These are phyloP conservation scores for Hafferia zeledoni DNA, from an alignment of 2,797 vertebrate genomes.

Conservation along the genomic window DNA sequence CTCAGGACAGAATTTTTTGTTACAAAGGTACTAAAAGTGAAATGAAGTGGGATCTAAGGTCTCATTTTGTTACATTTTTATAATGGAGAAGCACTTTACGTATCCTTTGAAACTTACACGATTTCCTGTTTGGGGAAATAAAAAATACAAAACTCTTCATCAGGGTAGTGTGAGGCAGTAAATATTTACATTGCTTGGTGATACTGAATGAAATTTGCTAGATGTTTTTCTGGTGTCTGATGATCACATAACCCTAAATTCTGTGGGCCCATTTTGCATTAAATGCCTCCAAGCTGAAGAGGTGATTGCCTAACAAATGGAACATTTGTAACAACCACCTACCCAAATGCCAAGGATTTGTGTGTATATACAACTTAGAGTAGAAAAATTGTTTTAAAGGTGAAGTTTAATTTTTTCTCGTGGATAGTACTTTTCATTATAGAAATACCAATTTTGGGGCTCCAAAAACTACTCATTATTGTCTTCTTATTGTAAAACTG, in stretches of 20 bases:
- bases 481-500: background rate
- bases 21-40: accelerated
- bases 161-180: background rate
- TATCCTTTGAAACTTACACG: background rate
- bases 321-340: background rate
- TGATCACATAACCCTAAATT: background rate
- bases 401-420: background rate
- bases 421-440: background rate
- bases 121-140: background rate
- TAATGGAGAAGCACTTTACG: accelerated
- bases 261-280: background rate
- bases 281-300: background rate
- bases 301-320: background rate
- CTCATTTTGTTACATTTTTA: accelerated
- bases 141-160: background rate
- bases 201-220: background rate
- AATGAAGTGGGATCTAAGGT: background rate
- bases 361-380: background rate
- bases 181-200: background rate
- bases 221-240: background rate
- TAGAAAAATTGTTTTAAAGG: background rate
- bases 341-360: background rate
- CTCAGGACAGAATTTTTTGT: background rate
- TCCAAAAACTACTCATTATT: background rate
- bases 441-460: background rate